phyloP scores from a whole-genome alignment of 64 coral and sea anemone species.

The Porites australiensis region DNA sequence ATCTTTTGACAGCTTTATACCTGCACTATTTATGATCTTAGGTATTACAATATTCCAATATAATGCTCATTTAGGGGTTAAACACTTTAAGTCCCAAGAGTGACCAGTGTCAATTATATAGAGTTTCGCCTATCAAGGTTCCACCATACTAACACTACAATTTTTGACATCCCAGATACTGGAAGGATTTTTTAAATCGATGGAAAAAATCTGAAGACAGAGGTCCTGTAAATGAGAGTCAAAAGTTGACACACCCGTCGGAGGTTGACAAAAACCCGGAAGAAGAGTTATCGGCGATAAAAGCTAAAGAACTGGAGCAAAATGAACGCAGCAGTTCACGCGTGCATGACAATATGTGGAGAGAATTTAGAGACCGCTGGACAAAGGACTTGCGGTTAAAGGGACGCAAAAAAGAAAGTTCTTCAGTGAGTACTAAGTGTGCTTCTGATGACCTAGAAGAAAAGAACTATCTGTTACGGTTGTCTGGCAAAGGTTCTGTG shows the following conservation, averaged over 20 bases:
- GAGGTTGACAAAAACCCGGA: background rate
- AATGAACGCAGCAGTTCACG: background rate
- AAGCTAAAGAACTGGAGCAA: background rate
- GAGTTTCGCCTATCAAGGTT: too few species aligned
- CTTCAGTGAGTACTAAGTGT: background rate
- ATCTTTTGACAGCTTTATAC: too few species aligned
- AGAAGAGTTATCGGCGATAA: background rate
- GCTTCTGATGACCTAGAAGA: background rate
- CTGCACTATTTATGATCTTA: too few species aligned
- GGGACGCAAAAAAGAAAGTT: background rate
- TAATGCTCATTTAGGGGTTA: too few species aligned
- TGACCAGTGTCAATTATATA: too few species aligned
- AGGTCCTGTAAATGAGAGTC: background rate
- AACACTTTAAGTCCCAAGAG: too few species aligned
- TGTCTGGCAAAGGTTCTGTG: background rate
- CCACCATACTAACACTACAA: background rate
- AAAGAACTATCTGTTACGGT: background rate
- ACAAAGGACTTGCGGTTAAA: background rate
- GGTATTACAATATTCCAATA: too few species aligned
- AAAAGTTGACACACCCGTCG: background rate
- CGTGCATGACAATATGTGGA: background rate
- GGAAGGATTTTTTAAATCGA: constrained; percentile 28
- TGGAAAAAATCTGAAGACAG: background rate
- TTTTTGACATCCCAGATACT: constrained; percentile 1
- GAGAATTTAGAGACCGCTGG: constrained; percentile 23